Base-by-base conservation (phyloP, 2,113 vertebrate genomes). In the Connochaetes taurinus region DNA sequence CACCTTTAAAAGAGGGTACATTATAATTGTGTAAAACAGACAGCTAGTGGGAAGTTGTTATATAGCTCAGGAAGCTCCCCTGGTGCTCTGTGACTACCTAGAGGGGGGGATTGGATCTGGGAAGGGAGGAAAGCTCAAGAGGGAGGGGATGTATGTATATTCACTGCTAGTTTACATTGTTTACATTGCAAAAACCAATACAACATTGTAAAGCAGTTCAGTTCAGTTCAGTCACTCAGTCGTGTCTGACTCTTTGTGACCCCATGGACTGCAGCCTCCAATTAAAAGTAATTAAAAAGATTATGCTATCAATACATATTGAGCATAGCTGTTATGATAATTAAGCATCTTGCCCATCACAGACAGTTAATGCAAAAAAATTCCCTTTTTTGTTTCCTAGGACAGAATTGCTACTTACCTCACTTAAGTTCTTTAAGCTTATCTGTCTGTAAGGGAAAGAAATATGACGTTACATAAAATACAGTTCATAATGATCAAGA, bases 401-500 rank as follows among this genome's bases (percentile, higher is more conserved):
- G 53, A 82, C 3, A 64, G 74, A 81, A 87, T 40, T 36, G 64
- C 52, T 60, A 82, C 98, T 98, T 87, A 98, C 98, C 88, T 96
- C 86, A 25, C 53, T 82, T 52, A 96, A 89, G 33, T 97, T 87
- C 86, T 96, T 97, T 58, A 97, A 74, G 91, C 50, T 98, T 45
- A 94, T 96, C 86, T 97, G 97, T 71, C 98, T 98, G 86, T 23
- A 97, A 71, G 94, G 82, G 62, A 92, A 91, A 96, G 82, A 96
- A 92, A 84, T 13, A 74, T 0, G 2, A 57, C 86, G 58, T 97
- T 89, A 98, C 67, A 94, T 74, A 95, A 94, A 96, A 81, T 55
- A n/a, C 25, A 58, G 76, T 55, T 96, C 47, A 33, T 95, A 78
- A 45, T 50, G 55, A 80, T 47, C 43, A 47, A 88, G 85, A 85